Evolutionary conservation across 1,140 invertebrate species (phyloP), one percentile per base, ranked within the genome.

Genomic region (Periplaneta americana): DNA sequence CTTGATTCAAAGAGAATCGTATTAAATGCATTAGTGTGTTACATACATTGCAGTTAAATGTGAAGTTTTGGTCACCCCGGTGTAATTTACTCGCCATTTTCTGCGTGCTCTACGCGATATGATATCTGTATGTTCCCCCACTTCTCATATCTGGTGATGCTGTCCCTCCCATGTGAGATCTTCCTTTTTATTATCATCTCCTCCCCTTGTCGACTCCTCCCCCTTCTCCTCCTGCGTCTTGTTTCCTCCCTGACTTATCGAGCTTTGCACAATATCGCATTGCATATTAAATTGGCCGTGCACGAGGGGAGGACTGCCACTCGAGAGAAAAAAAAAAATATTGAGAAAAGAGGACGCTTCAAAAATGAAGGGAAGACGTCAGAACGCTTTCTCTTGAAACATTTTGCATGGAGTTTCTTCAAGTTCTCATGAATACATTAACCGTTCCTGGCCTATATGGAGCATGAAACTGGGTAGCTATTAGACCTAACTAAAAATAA

Each of bases 271-370:
- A 78, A 78, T 33, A 78, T 78, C 77, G 36, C 77, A 37, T 78
- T 78, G 77, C 77, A 78, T 78, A 78, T 78, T 78, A 78, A 78
- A 78, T 78, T 78, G 35, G 34, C 77, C 77, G 77, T 39, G 22
- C 22, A 34, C 32, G 77, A 78, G 22, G 77, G 77, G 34, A 37
- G 36, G 36, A 78, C 35, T 15, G 35, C 77, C 28, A n/a, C 18
- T 5, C 37, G 77, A 78, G 28, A 22, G 17, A 28, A 66, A 66
- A 66, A 57, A n/a, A 57, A 57, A 66, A 28, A n/a, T n/a, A 28
- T 0, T 28, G 48, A 66, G 48, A 66, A 66, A n/a, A 66, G 6
- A 66, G 48, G 48, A 13, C 28, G 48, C 48, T 66, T 66, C 5
- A 28, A n/a, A 66, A 66, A 28, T 66, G 11, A 28, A 28, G 39